Base-by-base conservation (phyloP, 2,113 vertebrate genomes). In the Brachypteracias leptosomus region DNA sequence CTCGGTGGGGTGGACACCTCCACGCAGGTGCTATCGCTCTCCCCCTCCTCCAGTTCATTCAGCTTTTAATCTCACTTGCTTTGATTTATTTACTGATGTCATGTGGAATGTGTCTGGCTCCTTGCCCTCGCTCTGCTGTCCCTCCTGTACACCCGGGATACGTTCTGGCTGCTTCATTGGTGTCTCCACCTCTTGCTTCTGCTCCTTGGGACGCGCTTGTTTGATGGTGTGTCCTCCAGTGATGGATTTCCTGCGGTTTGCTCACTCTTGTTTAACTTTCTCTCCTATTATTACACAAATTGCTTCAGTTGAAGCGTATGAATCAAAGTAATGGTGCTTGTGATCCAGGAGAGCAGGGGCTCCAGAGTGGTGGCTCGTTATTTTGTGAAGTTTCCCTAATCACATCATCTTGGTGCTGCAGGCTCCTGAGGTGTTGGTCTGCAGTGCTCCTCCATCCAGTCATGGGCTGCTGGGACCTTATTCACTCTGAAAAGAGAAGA, bases 41-140 rank as follows among this genome's bases (percentile, higher is more conserved):
- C 66, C 80, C 93, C 96, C 95, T 96, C 96, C 96, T 97, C 95
- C 95, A 54, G 95, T 96, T 96, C 96, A 95, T 96, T 96, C 80
- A 25, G 90, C 88, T 96, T 97, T 97, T 97, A 94, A 97, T 97
- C 96, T 97, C 83, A 74, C 92, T 95, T 93, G 93, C 92, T 92
- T 90, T 94, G 96, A 97, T 97, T 97, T 96, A 97, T 97, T 97
- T 96, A 87, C 93, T 90, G 59, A 81, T 90, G 95, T 93, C 93
- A 49, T 90, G 90, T 85, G 93, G 81, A 86, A 92, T 89, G 96
- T 93, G 92, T 93, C 93, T 96, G 96, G 92, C 96, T 97, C 9
- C 90, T 90, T 90, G 96, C 96, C 96, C 96, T 96, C 18, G 11
- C 40, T 46, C 90, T 81, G 93, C 90, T 96, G 84, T 88, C 95